Conservation (phyloP, 2,797 vertebrate genomes). For the Eulemur mongoz region DNA sequence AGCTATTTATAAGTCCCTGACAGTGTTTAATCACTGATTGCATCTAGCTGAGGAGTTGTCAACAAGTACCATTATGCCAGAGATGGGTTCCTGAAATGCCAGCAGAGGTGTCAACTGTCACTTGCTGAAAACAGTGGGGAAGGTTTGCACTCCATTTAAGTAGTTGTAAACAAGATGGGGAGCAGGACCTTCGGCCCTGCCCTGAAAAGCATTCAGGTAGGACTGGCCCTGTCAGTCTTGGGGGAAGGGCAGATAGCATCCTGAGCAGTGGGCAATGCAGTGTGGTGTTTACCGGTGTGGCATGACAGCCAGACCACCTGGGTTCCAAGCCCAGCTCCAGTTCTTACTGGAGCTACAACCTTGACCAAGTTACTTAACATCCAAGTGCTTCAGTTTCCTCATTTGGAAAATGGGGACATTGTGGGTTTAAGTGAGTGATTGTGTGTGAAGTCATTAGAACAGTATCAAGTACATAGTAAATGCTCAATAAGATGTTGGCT, state of each 20-base stretch:
- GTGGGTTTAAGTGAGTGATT: background rate
- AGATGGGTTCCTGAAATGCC: background rate
- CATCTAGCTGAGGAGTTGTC: background rate
- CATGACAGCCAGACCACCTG: background rate
- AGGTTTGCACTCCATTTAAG: background rate
- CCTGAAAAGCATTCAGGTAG: background rate
- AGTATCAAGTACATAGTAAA: background rate
- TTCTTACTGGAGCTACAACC: background rate
- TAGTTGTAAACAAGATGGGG: background rate
- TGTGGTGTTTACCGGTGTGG: background rate
- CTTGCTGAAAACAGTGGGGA: background rate
- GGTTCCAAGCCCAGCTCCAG: background rate
- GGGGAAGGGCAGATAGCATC: background rate
- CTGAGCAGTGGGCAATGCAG: background rate
- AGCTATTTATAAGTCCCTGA: slow-evolving; percentile 57
- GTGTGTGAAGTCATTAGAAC: background rate
- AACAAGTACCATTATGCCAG: background rate
- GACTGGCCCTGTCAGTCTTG: background rate
- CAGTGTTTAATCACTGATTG: slow-evolving; percentile 21
- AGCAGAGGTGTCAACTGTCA: background rate
- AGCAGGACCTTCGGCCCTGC: background rate
- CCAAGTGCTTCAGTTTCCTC: background rate
- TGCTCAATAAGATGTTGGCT: background rate
- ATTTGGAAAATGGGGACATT: background rate
- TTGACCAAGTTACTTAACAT: background rate